Conservation (phyloP, 2,797 vertebrate species). For the Chiroxiphia lanceolata region DNA sequence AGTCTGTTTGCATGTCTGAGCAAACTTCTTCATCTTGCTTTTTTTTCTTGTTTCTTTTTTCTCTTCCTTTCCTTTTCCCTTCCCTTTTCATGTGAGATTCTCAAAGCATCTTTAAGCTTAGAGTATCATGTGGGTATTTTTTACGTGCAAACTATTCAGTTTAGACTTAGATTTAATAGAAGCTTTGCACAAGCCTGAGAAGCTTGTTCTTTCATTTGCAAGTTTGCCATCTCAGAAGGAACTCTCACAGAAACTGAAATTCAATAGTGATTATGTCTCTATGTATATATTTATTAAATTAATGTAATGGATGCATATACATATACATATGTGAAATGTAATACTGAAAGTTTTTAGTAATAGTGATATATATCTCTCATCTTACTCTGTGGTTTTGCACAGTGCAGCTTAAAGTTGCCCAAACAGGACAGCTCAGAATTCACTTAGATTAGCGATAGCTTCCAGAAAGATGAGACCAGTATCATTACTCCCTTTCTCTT, state of each 20-base stretch:
- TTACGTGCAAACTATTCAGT: not conserved
- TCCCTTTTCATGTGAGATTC: not conserved
- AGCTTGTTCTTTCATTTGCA: not conserved
- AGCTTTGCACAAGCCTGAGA: not conserved
- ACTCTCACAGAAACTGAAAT: not conserved
- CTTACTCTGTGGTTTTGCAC: not conserved
- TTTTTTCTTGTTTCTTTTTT: not conserved
- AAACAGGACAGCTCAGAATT: not conserved
- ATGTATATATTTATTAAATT: not conserved
- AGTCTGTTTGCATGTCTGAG: not conserved
- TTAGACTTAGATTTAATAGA: not conserved
- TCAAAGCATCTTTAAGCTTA: not conserved
- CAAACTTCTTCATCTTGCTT: not conserved
- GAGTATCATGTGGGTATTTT: not conserved
- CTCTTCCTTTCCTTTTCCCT: not conserved
- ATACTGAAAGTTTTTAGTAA: not conserved
- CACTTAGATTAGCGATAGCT: not conserved
- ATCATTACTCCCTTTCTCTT: not conserved
- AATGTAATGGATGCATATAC: not conserved
- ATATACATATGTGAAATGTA: not conserved
- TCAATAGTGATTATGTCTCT: not conserved
- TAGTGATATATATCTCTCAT: not conserved
- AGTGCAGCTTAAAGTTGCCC: not conserved
- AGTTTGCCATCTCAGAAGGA: not conserved
- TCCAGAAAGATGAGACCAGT: not conserved